A percentile compares a stretch with the other conserved stretches of the same genome.
phyloP scores from a whole-genome alignment of 2,888 invertebrate genomes.

The Eueremaeus valkanovi region DNA sequence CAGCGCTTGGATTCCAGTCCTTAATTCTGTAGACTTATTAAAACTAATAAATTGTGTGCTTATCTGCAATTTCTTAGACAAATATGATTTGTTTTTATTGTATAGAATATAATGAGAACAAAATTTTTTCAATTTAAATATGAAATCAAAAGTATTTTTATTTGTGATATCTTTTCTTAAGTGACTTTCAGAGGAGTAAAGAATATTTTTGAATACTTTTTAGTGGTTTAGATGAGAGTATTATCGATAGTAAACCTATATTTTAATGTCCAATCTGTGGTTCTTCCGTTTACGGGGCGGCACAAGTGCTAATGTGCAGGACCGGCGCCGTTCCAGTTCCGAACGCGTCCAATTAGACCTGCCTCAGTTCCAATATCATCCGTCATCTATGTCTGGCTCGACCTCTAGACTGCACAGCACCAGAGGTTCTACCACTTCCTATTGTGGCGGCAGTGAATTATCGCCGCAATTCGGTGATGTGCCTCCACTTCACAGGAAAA shows the following conservation, averaged over 20 bases:
- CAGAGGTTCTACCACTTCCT: conserved; percentile 28
- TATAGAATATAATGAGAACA: too few relatives aligned
- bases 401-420: conserved; percentile 28
- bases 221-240: background rate
- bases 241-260: background rate
- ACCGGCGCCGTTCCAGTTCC: conserved; percentile 38
- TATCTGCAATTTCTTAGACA: too few relatives aligned
- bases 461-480: conserved; percentile 51
- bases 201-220: background rate
- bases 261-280: conserved; percentile 74
- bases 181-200: background rate
- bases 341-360: conserved; percentile 22
- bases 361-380: background rate
- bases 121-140: too few relatives aligned
- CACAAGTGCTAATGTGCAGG: background rate
- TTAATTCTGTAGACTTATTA: too few relatives aligned
- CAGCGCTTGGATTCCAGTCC: too few relatives aligned
- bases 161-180: background rate
- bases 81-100: too few relatives aligned
- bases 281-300: conserved; percentile 90
- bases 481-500: conserved; percentile 45
- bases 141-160: too few relatives aligned
- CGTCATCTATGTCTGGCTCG: conserved; percentile 15
- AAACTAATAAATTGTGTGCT: too few relatives aligned
- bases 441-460: background rate